These are phyloP conservation scores for Pantherophis alleghaniensis DNA, from an alignment of 2,797 vertebrate genomes.

Conservation along the genomic window DNA sequence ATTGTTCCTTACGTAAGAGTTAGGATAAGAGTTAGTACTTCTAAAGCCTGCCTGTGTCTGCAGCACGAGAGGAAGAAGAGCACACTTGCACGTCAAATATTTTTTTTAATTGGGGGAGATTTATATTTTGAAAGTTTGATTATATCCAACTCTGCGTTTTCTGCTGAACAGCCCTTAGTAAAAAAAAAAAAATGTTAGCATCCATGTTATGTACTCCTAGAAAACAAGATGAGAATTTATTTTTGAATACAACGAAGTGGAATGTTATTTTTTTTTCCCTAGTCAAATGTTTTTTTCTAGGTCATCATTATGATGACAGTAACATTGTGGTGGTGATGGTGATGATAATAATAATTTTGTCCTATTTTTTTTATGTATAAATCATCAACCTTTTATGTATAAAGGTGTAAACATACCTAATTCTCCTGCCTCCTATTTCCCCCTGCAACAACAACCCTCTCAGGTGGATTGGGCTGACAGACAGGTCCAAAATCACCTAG, in stretches of 20 bases:
- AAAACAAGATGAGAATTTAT: background rate
- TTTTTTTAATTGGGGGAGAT: slow-evolving; percentile 32
- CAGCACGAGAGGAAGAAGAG: background rate
- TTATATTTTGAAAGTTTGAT: slow-evolving; percentile 56
- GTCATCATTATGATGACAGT: background rate
- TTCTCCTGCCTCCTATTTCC: background rate
- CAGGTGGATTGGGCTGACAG: background rate
- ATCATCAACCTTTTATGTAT: background rate
- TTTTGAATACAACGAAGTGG: background rate
- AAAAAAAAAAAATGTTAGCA: background rate
- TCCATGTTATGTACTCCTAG: background rate
- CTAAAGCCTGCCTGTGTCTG: background rate
- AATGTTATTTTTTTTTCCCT: background rate
- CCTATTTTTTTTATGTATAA: background rate
- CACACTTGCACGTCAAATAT: too few relatives aligned
- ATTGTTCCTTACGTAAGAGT: background rate
- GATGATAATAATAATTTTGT: background rate
- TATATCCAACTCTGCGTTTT: slow-evolving; percentile 49
- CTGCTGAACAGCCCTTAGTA: background rate
- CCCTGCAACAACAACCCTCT: background rate
- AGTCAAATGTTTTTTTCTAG: background rate
- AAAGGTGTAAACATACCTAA: background rate
- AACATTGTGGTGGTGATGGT: background rate
- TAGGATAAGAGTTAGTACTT: background rate
- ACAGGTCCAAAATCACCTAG: background rate